These are phyloP conservation scores for Meteorus cinctellus DNA, from an alignment of 2,888 invertebrate species.

Conservation along the genomic window DNA sequence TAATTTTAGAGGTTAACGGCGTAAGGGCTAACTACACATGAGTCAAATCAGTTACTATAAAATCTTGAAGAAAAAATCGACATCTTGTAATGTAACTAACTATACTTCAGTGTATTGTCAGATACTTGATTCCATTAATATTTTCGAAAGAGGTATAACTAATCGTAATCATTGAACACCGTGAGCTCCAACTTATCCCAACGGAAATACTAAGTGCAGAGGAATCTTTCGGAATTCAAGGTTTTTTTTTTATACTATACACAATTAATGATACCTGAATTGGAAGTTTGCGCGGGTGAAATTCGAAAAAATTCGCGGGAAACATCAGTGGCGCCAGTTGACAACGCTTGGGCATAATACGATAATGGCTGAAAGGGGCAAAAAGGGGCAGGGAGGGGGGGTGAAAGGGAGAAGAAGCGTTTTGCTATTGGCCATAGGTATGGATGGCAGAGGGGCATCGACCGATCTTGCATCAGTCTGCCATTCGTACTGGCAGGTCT, in stretches of 20 bases:
- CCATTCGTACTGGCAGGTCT: slow-evolving; percentile 70
- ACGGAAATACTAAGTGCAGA: no score
- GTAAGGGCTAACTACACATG: no score
- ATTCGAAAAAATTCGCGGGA: slow-evolving; percentile 45
- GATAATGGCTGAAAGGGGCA: slow-evolving; percentile 27
- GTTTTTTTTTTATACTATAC: neutral
- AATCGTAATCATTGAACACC: no score
- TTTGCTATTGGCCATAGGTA: slow-evolving; percentile 59
- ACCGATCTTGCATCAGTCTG: slow-evolving; percentile 68
- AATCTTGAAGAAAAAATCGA: no score
- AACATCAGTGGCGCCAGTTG: slow-evolving; percentile 4
- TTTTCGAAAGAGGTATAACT: no score
- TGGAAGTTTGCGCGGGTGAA: neutral
- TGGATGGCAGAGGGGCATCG: slow-evolving; percentile 66
- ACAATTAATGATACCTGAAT: neutral
- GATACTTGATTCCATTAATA: no score
- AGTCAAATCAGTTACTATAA: no score
- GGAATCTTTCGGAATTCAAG: no score
- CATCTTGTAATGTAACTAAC: no score
- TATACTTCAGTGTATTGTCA: neutral
- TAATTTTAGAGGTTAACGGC: no score
- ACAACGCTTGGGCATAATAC: neutral
- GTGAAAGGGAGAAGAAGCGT: slow-evolving; percentile 33
- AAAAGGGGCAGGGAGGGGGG: no score
- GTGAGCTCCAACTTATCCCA: no score